Evolutionary conservation across 2,113 vertebrate genomes (phyloP), one percentile per base, ranked within the genome.

Genomic region (Tenrec ecaudatus): DNA sequence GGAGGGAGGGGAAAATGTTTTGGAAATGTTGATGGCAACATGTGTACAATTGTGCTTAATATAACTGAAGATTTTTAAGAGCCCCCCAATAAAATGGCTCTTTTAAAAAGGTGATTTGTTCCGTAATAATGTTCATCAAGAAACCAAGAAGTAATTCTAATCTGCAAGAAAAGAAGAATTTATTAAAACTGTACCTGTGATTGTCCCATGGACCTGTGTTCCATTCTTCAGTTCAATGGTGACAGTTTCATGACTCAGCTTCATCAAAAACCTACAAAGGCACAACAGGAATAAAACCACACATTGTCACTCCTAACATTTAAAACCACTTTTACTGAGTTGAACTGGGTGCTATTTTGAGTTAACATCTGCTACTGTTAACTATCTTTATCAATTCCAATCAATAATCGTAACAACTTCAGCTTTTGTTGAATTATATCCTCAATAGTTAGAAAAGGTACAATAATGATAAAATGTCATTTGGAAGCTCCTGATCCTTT

Each of bases 211-310:
- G 40, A 99, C 99, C 96, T 99, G 99, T 3, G 99, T 99, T 86
- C 99, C 99, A 66, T 99, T 99, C 98, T 99, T 99, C 97, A 99
- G 97, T 80, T 99, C 99, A 78, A 99, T 99, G 64, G 99, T 99
- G 43, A 99, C 99, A 5, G 99, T 99, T 98, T 99, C 99, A 57
- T 99, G 99, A 96, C 99, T 99, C 98, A 99, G 97, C 96, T 99
- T 99, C 99, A 99, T 99, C 94, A 99, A 98, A 98, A 99, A 99
- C 91, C 99, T 99, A 88, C 20, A n/a, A 81, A 47, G 64, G 47
- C 60, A 83, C 29, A 95, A 23, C 60, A 90, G 6, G 36, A 89
- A 94, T 17, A 80, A 69, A 96, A 86, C 12, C 19, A 1, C 31
- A 20, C 27, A 1, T 15, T 15, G 58, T 77, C 20, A n/a, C 3